A percentile compares a stretch with the other conserved stretches of the same genome.
Evolutionary conservation across 2,797 vertebrate genomes (phyloP).

Genomic region (Orientallactaga sibirica): DNA sequence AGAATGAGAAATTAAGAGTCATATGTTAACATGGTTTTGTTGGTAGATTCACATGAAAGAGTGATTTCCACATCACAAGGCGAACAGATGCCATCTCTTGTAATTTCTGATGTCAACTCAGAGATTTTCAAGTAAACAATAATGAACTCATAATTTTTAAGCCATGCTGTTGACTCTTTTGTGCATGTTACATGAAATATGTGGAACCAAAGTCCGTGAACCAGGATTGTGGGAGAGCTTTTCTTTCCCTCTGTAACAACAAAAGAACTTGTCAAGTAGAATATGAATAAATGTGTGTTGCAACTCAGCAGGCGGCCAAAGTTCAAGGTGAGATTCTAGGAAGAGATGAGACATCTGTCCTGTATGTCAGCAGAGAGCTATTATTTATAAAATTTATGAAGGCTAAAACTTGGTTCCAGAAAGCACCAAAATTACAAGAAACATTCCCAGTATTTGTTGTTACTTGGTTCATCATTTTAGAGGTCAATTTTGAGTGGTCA

Average conservation of each 20-base stretch:
- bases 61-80: constrained; percentile 36
- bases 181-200: constrained; percentile 44
- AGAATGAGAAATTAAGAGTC: constrained; percentile 65
- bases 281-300: constrained; percentile 44
- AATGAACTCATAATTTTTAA: constrained; percentile 31
- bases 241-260: not conserved
- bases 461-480: constrained; percentile 38
- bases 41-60: constrained; percentile 43
- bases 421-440: constrained; percentile 8
- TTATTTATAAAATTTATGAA: constrained; percentile 46
- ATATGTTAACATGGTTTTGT: constrained; percentile 40
- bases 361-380: not conserved
- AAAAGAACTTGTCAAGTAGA: constrained; percentile 49
- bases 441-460: not conserved
- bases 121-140: constrained; percentile 62
- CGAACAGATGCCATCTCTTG: not conserved
- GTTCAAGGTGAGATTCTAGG: constrained; percentile 58
- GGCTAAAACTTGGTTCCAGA: constrained; percentile 11
- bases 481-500: not conserved
- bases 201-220: constrained; percentile 36
- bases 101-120: constrained; percentile 25
- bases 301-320: constrained; percentile 46
- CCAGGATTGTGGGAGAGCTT: not conserved
- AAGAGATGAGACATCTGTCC: constrained; percentile 39
- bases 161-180: not conserved